Percentiles rank a stretch among this genome's conserved stretches.
Conservation (phyloP, 2,113 vertebrate species). For the Rhabdomys dilectus region DNA sequence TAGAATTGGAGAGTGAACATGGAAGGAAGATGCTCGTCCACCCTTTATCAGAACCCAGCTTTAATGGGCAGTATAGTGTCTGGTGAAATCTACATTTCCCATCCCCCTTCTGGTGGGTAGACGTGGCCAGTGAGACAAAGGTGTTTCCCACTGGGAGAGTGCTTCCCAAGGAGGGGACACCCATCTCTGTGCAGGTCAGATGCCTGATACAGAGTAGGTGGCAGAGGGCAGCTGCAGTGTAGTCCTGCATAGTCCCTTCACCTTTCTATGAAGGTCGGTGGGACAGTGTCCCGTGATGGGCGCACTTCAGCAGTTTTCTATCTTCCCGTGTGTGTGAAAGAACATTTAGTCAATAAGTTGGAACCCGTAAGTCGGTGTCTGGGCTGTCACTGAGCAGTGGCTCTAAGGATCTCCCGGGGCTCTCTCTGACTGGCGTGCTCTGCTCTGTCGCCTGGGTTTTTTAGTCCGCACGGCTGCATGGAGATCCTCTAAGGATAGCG, state of each 20-base stretch:
- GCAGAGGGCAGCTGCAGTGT: neutral
- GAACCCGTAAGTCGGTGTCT: neutral
- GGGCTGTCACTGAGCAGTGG: neutral
- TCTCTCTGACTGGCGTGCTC: neutral
- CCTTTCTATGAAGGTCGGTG: neutral
- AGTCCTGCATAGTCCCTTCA: neutral
- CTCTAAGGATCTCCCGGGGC: neutral
- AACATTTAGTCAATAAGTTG: neutral
- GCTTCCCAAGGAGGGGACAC: neutral
- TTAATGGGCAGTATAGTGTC: neutral
- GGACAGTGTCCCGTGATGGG: neutral
- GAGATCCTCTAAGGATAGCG: neutral
- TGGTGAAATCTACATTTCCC: neutral
- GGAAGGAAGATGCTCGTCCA: neutral
- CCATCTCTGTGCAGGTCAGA: neutral
- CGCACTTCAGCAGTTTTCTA: neutral
- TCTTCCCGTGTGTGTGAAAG: neutral
- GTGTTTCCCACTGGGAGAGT: neutral
- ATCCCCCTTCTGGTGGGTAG: neutral
- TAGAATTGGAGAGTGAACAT: rapidly evolving
- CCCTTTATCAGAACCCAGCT: neutral
- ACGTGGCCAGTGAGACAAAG: neutral
- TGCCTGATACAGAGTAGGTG: neutral
- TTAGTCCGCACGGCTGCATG: neutral
- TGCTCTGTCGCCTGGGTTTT: neutral